Evolutionary conservation across 2,888 invertebrate genomes (phyloP), one percentile per base, ranked within the genome.

Genomic region (Acleris cristana): DNA sequence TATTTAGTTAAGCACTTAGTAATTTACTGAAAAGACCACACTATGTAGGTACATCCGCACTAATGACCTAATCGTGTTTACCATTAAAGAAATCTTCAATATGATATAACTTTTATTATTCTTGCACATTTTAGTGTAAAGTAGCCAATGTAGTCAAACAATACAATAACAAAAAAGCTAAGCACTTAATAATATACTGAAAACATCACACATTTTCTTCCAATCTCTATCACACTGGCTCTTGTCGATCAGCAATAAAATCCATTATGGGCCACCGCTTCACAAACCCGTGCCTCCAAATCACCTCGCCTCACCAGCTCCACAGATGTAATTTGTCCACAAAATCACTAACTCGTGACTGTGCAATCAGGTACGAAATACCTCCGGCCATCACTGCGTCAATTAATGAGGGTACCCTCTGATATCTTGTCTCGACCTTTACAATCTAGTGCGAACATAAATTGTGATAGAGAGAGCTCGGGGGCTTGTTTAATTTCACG

Each of bases 401-500:
- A 86, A 88, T 87, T 88, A 90, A 88, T 88, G 85, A 85, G 84
- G 85, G 86, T 84, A 77, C 81, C 79, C 79, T 82, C 79, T 82
- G 81, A 81, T 82, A 81, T 79, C 86, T 77, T 76, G 73, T 62
- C 71, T 73, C 74, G 84, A 80, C 86, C 86, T 82, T 85, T 81
- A 85, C 86, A 87, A 87, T 87, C 88, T 89, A 90, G 89, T 90
- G 89, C 83, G 88, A 87, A 89, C 89, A 88, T 92, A 90, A 90
- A 92, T 89, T 87, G 86, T 87, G 86, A 89, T 88, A 87, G 88
- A 84, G 85, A 83, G 84, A 61, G 87, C 87, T 78, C 73, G 74
- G 87, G 86, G 88, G 85, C 87, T 88, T 90, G 89, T 90, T 90
- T 91, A 89, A 90, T 92, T 91, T 92, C 91, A 92, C 90, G 91